Evolutionary conservation across 2,888 invertebrate genomes (phyloP), one percentile per base, ranked within the genome.

Genomic region (Thalpophila matura): DNA sequence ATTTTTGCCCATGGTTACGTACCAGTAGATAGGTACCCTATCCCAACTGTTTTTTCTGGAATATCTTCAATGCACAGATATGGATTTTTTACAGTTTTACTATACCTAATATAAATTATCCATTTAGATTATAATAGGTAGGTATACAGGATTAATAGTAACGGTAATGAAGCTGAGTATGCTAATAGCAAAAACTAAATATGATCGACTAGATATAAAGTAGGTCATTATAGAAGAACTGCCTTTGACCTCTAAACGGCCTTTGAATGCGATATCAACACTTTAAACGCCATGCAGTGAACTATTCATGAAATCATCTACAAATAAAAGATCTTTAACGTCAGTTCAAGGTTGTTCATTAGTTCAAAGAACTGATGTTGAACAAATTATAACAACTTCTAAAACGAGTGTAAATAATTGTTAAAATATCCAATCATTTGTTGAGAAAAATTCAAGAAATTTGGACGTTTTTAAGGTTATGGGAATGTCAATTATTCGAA

Each of bases 401-500:
- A 31, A 29, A 67, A 20, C 14, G 18, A 42, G 58, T 74, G 37
- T 35, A 50, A 51, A 74, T 66, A 38, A 66, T 66, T 45, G 38
- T 27, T 24, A 12, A 68, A 43, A 20, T 7, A 33, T 38, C 16
- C 27, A 26, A 6, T 33, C 22, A 67, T 60, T 29, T 16, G 31
- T 14, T 18, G 10, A 43, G 37, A 62, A 58, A 47, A 57, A 53
- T 29, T 56, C 45, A 63, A 74, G 63, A 59, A 79, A 72, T 70
- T 70, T 51, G n/a, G 37, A 70, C 40, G 20, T 54, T 37, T 64
- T 74, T 86, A 85, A 90, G 90, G 89, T 89, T 92, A 84, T 91
- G 91, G 87, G 91, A 92, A 91, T 89, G 79, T 88, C 87, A 89
- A 89, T 91, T 85, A 85, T 77, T 68, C 78, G 77, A 80, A 79